Evolutionary conservation across 2,888 invertebrate species (phyloP).

Genomic region (Mantis religiosa): DNA sequence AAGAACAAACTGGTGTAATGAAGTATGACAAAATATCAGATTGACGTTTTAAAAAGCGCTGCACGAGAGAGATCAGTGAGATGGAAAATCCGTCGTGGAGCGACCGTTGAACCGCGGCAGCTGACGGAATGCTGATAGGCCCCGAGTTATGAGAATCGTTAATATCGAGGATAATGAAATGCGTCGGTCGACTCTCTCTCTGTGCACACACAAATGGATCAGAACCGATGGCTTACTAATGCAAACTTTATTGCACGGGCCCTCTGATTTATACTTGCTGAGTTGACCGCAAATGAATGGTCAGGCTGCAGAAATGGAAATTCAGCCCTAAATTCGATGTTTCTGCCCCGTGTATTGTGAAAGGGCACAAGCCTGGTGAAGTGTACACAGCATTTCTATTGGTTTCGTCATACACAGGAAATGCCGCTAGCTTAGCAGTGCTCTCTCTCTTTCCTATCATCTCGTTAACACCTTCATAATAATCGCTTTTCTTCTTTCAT

Average conservation of each 20-base stretch:
- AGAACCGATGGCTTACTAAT: background rate
- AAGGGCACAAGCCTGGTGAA: background rate
- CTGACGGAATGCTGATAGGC: background rate
- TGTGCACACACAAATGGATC: background rate
- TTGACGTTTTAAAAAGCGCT: background rate
- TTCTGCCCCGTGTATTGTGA: background rate
- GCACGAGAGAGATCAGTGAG: background rate
- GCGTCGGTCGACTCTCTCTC: too few species aligned
- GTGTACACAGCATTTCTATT: background rate
- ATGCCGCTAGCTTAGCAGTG: too few species aligned
- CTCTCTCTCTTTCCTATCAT: too few species aligned
- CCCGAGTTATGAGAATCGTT: background rate
- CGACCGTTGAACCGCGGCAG: background rate
- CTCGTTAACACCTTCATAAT: too few species aligned
- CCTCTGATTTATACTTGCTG: background rate
- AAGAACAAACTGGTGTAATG: too few species aligned
- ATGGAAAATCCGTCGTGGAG: background rate
- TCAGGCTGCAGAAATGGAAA: background rate
- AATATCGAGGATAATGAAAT: background rate
- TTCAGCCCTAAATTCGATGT: background rate
- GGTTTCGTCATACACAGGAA: background rate
- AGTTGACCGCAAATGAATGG: background rate
- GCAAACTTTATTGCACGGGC: background rate
- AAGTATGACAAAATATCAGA: background rate
- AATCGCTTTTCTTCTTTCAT: too few species aligned